A percentile compares a stretch with the other conserved stretches of the same genome.
phyloP scores from a whole-genome alignment of 2,797 vertebrate species.

The Microhierax caerulescens region DNA sequence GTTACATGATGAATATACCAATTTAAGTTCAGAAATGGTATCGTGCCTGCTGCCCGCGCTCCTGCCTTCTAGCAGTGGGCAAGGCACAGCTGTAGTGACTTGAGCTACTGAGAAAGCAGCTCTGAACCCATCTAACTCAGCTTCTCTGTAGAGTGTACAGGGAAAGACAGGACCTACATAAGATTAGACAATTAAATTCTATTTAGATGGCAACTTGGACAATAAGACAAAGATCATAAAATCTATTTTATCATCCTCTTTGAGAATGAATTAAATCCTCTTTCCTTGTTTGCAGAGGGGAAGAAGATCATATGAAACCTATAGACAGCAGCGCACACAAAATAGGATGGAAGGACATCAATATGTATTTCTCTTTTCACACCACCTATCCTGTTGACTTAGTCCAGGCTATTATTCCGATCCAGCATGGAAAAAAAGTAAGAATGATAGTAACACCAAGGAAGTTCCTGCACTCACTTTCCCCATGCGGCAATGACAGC shows the following conservation, averaged over 20 bases:
- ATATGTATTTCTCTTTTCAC: fast-evolving
- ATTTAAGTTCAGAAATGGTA: fast-evolving
- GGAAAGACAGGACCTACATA: fast-evolving
- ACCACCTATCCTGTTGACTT: neutral
- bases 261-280: neutral
- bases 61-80: fast-evolving
- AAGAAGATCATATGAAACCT: neutral
- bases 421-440: fast-evolving
- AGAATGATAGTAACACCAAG: fast-evolving
- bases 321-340: fast-evolving
- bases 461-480: fast-evolving
- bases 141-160: fast-evolving
- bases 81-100: fast-evolving
- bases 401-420: neutral
- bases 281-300: neutral
- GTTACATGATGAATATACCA: fast-evolving
- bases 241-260: neutral
- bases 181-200: neutral
- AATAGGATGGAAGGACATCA: fast-evolving
- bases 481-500: fast-evolving
- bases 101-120: fast-evolving
- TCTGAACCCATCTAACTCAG: neutral
- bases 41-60: fast-evolving
- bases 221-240: neutral
- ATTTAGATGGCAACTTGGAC: neutral